Percentiles rank a stretch among this genome's conserved stretches.
Conservation (phyloP, 2,113 vertebrate genomes). For the Tautogolabrus adspersus region DNA sequence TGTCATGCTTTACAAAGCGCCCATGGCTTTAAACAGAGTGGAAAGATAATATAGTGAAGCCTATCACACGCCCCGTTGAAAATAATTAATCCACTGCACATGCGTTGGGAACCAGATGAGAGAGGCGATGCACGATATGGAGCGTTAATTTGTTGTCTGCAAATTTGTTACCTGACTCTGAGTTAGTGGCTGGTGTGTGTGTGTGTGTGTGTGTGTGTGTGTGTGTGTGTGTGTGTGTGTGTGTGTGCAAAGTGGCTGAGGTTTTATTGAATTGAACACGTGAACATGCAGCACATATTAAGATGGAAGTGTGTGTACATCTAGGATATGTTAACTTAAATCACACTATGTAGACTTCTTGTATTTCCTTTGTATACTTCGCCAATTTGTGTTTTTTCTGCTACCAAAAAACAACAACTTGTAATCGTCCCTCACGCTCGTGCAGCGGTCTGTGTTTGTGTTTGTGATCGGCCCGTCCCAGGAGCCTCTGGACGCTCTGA, state of each 20-base stretch:
- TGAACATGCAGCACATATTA: constrained; percentile 9
- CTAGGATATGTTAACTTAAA: neutral
- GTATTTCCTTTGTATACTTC: neutral
- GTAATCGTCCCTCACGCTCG: neutral
- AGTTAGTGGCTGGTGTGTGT: constrained; percentile 33
- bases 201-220: too few species aligned
- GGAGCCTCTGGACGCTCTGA: constrained; percentile 16
- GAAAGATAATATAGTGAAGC: constrained; percentile 75
- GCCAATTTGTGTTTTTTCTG: too few species aligned
- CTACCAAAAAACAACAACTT: neutral
- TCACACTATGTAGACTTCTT: neutral
- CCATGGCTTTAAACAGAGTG: constrained; percentile 67
- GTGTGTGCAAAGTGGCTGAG: neutral
- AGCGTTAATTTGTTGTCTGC: constrained; percentile 50
- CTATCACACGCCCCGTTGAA: constrained; percentile 69
- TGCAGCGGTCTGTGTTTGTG: neutral
- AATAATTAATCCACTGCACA: constrained; percentile 70
- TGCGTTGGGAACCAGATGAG: constrained; percentile 40
- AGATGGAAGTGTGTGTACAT: neutral
- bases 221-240: too few species aligned
- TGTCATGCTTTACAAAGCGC: constrained; percentile 67
- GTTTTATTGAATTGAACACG: constrained; percentile 6
- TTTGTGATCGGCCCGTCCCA: constrained; percentile 10
- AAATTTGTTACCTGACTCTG: constrained; percentile 43
- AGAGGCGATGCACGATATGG: constrained; percentile 42